Evolutionary conservation across 2,888 invertebrate species (phyloP), one percentile per base, ranked within the genome.

Genomic region (Hyposoter dolosus): DNA sequence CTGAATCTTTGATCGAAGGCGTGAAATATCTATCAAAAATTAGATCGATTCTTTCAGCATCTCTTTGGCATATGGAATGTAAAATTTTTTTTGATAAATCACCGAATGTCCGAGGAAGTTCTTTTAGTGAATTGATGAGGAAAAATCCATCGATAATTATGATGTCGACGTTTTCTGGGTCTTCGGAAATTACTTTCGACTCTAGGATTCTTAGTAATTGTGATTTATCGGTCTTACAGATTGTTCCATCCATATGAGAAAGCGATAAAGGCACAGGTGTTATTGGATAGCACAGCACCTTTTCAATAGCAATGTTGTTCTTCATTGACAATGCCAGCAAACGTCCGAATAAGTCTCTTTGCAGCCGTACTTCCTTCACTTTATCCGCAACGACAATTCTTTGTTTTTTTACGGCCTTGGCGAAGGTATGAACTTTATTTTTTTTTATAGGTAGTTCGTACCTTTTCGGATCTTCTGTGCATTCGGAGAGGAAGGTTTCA

Each of bases 371-470:
- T 83, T 89, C 88, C 9, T 79, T 53, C 0, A 87, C 81, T 83
- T 88, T 87, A 28, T 23, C 32, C 23, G 71, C 82, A 45, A 84
- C 45, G 12, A 60, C 81, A 4, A 88, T 47, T 63, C 68, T 79
- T 28, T 66, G 84, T 45, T 87, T 88, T 69, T 71, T 60, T 71
- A 69, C 80, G 40, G 47, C 71, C 71, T 47, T 69, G 45, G 85
- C 74, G 69, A 90, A 90, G 89, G 69, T 90, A n/a, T 82, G 40
- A 15, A 90, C 69, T 45, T 47, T 69, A 83, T 88, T 87, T 88
- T 77, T 68, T 86, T 83, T 86, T 56, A 87, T 66, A 17, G 83
- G 53, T 53, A 84, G 3, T 32, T 89, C 72, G 76, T 88, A 90
- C 56, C 85, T 82, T n/a, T 75, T 53, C n/a, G 77, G n/a, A 65